Conservation (phyloP, 2,888 invertebrate genomes). For the Euplexia lucipara region DNA sequence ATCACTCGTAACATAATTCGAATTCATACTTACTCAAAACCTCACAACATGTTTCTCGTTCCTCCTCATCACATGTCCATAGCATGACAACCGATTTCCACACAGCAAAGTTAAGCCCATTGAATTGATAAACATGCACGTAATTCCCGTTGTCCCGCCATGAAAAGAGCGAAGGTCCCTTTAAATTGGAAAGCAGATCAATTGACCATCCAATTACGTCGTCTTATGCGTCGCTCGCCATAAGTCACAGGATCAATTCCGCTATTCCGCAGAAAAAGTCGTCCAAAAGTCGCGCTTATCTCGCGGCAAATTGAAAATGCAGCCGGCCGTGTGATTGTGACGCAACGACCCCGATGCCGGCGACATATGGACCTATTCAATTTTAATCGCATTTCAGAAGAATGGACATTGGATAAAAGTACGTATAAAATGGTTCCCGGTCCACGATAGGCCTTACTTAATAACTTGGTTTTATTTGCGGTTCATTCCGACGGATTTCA, state of each 20-base stretch:
- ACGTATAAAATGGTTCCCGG: conserved; percentile 74
- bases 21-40: too few species aligned
- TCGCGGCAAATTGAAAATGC: conserved; percentile 91
- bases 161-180: conserved; percentile 61
- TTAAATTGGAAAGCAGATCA: conserved; percentile 82
- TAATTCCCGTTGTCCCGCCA: conserved; percentile 45
- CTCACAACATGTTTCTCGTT: too few species aligned
- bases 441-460: conserved; percentile 82
- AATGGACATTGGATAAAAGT: conserved; percentile 89
- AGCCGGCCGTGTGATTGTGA: conserved; percentile 89
- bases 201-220: conserved; percentile 86
- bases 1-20: too few species aligned
- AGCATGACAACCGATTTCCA: too few species aligned
- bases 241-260: conserved; percentile 91
- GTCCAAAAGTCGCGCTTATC: conserved; percentile 89
- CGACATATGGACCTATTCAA: conserved; percentile 91
- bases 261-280: conserved; percentile 88
- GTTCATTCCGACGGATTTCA: conserved; percentile 83
- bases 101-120: conserved; percentile 35
- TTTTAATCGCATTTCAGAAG: conserved; percentile 91
- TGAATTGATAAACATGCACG: conserved; percentile 46
- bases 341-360: conserved; percentile 85
- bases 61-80: too few species aligned
- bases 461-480: conserved; percentile 89
- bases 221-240: conserved; percentile 81